Evolutionary conservation across 1,140 invertebrate species (phyloP), one percentile per base, ranked within the genome.

Genomic region (Orchesella cincta): DNA sequence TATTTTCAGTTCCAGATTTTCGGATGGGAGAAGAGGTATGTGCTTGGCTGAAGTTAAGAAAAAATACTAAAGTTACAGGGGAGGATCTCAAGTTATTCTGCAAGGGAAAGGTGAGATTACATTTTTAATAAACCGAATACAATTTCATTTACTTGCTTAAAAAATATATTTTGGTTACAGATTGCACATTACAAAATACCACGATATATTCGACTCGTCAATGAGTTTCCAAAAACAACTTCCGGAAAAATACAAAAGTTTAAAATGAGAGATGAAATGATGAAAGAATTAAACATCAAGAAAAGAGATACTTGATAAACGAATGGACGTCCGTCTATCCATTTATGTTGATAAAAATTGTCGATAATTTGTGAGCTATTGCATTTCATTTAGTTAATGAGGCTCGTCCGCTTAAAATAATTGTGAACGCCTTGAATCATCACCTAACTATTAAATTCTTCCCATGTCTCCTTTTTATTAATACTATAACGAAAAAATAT

Each of bases 1-100:
- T 90, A 33, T 86, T 90, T 81, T 90, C 90, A n/a, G 86, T 91
- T 12, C 89, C 90, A n/a, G 90, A 91, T 83, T 82, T 87, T 54
- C 83, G 90, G 39, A 83, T 90, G 73, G 90, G 90, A 1, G 90
- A 91, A 83, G 88, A 89, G 75, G 84, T 91, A 14, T 90, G 87
- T 84, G 89, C 87, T 20, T 91, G 89, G 87, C 85, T 91, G 57
- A 81, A 85, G 75, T 67, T 88, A 1, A 87, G 87, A 78, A 83
- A 85, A 16, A 83, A 84, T n/a, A 82, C 81, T 29, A 83, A 83
- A 8, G 62, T 86, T 1, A 86, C 85, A 2, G 86, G 78, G 28
- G 80, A 88, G 31, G 86, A 89, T 74, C 81, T 91, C 1, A 86
- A 84, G 79, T 83, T 86, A 3, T 90, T 85, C 81, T 89, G 89